Evolutionary conservation across 2,888 invertebrate genomes (phyloP), one percentile per base, ranked within the genome.

Genomic region (Cosmopolites sordidus): DNA sequence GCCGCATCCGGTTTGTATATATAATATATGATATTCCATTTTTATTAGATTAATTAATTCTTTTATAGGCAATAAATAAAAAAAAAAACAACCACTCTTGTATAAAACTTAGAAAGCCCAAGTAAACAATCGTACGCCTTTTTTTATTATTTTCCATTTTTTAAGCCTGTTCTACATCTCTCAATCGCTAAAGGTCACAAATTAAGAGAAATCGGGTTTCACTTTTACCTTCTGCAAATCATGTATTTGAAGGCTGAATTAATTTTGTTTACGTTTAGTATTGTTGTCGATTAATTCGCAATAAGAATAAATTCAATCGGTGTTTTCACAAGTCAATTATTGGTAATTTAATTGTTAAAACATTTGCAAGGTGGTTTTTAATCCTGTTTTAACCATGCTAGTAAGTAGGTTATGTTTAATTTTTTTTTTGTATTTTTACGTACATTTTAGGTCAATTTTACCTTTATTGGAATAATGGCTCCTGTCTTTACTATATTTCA

Each of bases 391-490:
- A 37, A 37, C 14, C 15, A 50, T 50, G 50, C 29, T 50, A 27
- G 50, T 50, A 50, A 44, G 50, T 44, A 50, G 2, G 6, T n/a
- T n/a, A n/a, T n/a, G n/a, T n/a, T n/a, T n/a, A n/a, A n/a, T n/a
- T 27, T 43, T 33, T 11, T 2, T 46, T 46, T 14, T 22, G 3
- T 17, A 11, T 16, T 46, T n/a, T n/a, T n/a, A n/a, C n/a, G 14
- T 18, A 8, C 8, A 3, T 69, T 64, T 50, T 64, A 79, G 79
- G 76, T 76, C 40, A 67, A 70, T 8, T 80, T 82, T 65, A 77
- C 72, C 41, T 83, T 80, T 54, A 76, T 77, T 60, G 89, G 87
- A 5, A 67, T 86, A 12, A 78, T 86, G 72, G 84, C 83, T 0
- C 87, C 88, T 0, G 86, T 85, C 1, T 84, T 88, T 62, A 85